Evolutionary conservation across 2,113 vertebrate genomes (phyloP).

Genomic region (Dromiciops gliroides): DNA sequence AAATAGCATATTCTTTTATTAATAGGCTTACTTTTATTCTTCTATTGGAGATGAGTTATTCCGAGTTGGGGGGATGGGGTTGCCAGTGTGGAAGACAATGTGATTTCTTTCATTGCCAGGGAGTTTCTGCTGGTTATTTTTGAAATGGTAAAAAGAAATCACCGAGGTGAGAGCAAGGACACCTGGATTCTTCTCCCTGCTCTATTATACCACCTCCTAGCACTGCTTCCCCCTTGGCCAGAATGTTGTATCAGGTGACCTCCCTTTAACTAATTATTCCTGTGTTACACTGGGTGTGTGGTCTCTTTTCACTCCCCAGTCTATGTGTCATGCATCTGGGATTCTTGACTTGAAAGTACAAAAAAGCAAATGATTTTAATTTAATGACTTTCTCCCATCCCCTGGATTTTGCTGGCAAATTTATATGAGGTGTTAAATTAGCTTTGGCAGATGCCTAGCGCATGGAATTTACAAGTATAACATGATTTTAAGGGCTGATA

Average conservation of each 20-base stretch:
- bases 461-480: neutral
- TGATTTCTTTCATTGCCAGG: neutral
- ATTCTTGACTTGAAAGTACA: neutral
- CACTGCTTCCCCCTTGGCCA: neutral
- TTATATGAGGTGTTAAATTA: neutral
- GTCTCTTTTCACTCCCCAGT: neutral
- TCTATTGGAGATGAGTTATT: neutral
- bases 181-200: neutral
- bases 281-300: neutral
- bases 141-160: neutral
- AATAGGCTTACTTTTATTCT: neutral
- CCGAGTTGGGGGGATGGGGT: neutral
- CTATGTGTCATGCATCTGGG: neutral
- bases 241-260: neutral
- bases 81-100: neutral
- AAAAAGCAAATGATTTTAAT: neutral
- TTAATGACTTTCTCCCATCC: neutral
- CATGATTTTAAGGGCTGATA: neutral
- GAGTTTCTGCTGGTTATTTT: neutral
- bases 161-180: neutral
- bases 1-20: conserved; percentile 1
- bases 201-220: neutral
- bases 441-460: neutral
- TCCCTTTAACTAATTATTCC: neutral
- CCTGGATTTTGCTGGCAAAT: neutral